phyloP scores from a whole-genome alignment of 2,113 vertebrate genomes.

The Rhipidura dahli region DNA sequence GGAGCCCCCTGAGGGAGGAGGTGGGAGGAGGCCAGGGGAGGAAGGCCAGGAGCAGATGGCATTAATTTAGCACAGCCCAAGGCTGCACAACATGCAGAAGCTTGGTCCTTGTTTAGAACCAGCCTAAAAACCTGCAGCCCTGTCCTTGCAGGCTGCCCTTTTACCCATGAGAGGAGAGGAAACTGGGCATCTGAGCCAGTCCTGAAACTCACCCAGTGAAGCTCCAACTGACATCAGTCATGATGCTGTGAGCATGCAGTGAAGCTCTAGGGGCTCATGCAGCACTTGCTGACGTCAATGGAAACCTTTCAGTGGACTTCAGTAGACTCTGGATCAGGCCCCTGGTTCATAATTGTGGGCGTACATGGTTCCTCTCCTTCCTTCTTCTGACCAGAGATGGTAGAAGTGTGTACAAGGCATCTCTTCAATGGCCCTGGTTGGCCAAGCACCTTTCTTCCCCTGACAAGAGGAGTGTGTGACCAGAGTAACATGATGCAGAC shows the following conservation, averaged over 20 bases:
- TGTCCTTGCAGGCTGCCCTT: background rate
- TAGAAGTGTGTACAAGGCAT: fast-evolving
- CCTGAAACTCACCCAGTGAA: background rate
- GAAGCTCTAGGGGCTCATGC: constrained; percentile 16
- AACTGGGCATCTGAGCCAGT: background rate
- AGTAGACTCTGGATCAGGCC: background rate
- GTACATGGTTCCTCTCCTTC: background rate
- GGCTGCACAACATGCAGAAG: background rate
- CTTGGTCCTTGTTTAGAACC: background rate
- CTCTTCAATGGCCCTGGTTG: background rate
- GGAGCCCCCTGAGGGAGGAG: constrained; percentile 58
- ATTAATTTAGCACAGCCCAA: constrained; percentile 49
- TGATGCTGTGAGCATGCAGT: background rate
- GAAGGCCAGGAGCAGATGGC: constrained; percentile 61
- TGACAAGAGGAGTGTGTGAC: fast-evolving
- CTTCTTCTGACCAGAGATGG: background rate
- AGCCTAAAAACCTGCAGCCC: background rate
- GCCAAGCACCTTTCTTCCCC: background rate
- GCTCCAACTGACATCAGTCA: background rate
- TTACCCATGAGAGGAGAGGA: background rate
- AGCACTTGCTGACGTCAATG: background rate
- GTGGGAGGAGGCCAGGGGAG: constrained; percentile 50
- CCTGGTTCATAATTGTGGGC: background rate
- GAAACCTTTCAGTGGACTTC: constrained; percentile 21
- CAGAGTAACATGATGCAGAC: fast-evolving